These are phyloP conservation scores for Tetrao urogallus DNA, from an alignment of 2,113 vertebrate genomes.

Conservation along the genomic window DNA sequence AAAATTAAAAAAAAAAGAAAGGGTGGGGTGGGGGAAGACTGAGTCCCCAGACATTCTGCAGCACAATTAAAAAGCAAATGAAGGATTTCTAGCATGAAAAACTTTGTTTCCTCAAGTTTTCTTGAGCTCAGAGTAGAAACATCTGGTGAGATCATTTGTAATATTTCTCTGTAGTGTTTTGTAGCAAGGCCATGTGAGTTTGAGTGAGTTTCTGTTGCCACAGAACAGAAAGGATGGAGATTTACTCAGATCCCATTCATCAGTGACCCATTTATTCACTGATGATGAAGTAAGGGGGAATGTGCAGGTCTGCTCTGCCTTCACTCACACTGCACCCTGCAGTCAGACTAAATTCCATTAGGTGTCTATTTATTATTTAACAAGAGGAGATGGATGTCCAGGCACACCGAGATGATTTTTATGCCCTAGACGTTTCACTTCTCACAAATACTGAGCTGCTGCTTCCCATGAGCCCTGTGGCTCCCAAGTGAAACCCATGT, in stretches of 20 bases:
- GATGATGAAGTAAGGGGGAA: constrained; percentile 35
- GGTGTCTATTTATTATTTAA: constrained; percentile 34
- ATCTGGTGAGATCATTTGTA: neutral
- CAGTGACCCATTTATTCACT: constrained; percentile 63
- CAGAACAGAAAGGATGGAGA: neutral
- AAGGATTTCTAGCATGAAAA: constrained; percentile 9
- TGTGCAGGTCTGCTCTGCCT: neutral
- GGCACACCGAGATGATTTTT: constrained; percentile 1
- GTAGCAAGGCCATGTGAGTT: neutral
- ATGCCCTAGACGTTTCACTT: neutral
- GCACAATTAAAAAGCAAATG: constrained; percentile 58
- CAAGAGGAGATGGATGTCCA: neutral
- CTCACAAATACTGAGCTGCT: neutral
- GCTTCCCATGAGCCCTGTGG: neutral
- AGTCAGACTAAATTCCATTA: constrained; percentile 11
- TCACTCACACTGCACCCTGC: neutral
- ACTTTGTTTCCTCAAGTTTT: constrained; percentile 30
- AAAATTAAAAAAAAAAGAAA: constrained; percentile 35
- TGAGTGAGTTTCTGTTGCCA: neutral
- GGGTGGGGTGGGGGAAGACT: neutral
- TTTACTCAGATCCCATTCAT: neutral
- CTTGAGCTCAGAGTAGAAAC: neutral
- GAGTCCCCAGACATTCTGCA: constrained; percentile 1
- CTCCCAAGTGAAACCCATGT: neutral
- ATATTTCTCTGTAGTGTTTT: neutral